These are phyloP conservation scores for Ptychodera flava DNA, from an alignment of 35 echinoderm and acorn worm genomes.

Conservation along the genomic window DNA sequence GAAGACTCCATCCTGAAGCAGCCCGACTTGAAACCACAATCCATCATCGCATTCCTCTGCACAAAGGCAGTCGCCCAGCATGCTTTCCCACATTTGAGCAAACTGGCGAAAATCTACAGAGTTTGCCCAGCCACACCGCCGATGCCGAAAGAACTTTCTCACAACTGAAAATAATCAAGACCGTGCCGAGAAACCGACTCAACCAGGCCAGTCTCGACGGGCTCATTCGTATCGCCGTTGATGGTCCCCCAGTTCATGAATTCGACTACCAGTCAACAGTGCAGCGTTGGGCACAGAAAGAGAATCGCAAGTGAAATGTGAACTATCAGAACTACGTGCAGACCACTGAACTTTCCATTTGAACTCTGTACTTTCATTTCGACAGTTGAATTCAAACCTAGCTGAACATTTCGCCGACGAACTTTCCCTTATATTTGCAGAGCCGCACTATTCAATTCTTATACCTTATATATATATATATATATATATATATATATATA, in stretches of 20 bases:
- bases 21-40: neutral
- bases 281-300: slow-evolving; percentile 31
- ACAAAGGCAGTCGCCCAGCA: neutral
- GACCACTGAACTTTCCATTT: no score
- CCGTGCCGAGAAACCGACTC: slow-evolving; percentile 31
- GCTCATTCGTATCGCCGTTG: slow-evolving; percentile 31
- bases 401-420: no score
- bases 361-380: no score
- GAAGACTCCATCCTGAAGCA: neutral
- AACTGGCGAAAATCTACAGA: slow-evolving; percentile 35
- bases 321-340: no score
- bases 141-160: slow-evolving; percentile 46
- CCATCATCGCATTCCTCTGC: neutral
- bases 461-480: no score
- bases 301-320: no score
- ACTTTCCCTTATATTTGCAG: no score
- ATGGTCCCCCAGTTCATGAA: slow-evolving; percentile 19
- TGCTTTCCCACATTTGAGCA: slow-evolving; percentile 12
- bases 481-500: no score
- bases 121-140: slow-evolving; percentile 25
- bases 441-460: no score
- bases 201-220: slow-evolving; percentile 25
- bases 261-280: slow-evolving; percentile 29
- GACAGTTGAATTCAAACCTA: no score
- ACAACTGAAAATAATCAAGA: slow-evolving; percentile 43